Evolutionary conservation across 2,888 invertebrate species (phyloP).

Genomic region (Pycnomerus fuliginosus): DNA sequence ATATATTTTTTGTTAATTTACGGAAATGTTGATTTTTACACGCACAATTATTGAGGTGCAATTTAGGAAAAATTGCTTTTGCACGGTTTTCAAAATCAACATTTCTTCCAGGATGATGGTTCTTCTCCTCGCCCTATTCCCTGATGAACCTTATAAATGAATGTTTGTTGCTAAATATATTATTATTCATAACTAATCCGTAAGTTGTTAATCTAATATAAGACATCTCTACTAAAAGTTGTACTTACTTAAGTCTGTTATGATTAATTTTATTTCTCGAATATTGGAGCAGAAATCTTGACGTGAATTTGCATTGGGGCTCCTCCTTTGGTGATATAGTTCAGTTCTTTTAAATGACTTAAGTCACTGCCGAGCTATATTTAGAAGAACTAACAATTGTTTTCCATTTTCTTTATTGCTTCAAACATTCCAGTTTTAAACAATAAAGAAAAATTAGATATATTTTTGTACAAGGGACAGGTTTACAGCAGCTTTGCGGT

Average conservation of each 20-base stretch:
- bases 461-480: constrained; percentile 21
- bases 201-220: constrained; percentile 25
- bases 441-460: constrained; percentile 9
- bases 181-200: constrained; percentile 20
- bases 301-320: no score
- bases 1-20: constrained; percentile 11
- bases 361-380: constrained; percentile 26
- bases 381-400: constrained; percentile 28
- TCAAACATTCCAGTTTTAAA: constrained; percentile 12
- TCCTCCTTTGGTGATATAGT: constrained; percentile 18
- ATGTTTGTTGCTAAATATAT: constrained; percentile 23
- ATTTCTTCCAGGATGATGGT: constrained; percentile 16
- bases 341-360: constrained; percentile 31
- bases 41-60: constrained; percentile 19
- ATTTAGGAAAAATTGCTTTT: constrained; percentile 4
- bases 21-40: constrained; percentile 18
- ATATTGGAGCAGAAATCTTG: no score
- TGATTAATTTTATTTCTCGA: background rate
- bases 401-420: constrained; percentile 8
- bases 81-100: constrained; percentile 15
- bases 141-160: constrained; percentile 1
- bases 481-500: no score
- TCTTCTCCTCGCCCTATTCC: constrained; percentile 2
- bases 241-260: constrained; percentile 19
- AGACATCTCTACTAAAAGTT: constrained; percentile 25